Evolutionary conservation across 2,888 invertebrate species (phyloP), one percentile per base, ranked within the genome.

Genomic region (Drosophila anomelani): DNA sequence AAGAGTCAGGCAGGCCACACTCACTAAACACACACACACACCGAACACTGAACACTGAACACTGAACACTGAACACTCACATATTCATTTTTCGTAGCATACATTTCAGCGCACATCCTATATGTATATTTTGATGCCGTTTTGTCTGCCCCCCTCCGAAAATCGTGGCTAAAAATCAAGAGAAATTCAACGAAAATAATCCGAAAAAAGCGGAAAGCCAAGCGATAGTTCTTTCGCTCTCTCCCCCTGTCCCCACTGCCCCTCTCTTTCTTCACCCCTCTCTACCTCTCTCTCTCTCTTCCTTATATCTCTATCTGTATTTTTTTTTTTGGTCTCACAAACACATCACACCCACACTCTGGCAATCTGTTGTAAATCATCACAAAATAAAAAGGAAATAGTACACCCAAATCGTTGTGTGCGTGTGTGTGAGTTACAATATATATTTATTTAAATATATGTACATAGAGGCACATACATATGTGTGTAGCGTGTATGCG

Each of bases 321-420:
- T 62, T 39, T 41, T 66, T 64, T 62, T 43, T 34, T 26, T 34
- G 9, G 8, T 1, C 26, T 47, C 29, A 41, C 53, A 43, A 17
- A 49, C 46, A 47, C 20, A 56, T 32, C 20, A 56, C 41, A 51
- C 46, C 47, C 66, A 43, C 66, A 60, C 55, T 44, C 49, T 62
- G 58, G 58, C 54, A 74, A 68, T 76, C 61, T 64, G 78, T 69
- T 81, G 71, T 78, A 86, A 76, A 81, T 86, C 81, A 81, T 81
- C 76, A 78, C 70, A 69, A 63, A 70, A 71, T 39, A 57, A 23
- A 38, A 51, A 13, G 7, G 15, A 67, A 38, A 23, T 34, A 67
- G 51, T 34, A 34, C 51, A 77, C 63, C 63, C 62, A 32, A 51
- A 51, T 55, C 56, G 61, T 69, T 72, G n/a, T 70, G 39, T 32